Percentiles rank a stretch among this genome's conserved stretches.
phyloP scores from a whole-genome alignment of 2,113 vertebrate genomes.

The Camelus dromedarius region DNA sequence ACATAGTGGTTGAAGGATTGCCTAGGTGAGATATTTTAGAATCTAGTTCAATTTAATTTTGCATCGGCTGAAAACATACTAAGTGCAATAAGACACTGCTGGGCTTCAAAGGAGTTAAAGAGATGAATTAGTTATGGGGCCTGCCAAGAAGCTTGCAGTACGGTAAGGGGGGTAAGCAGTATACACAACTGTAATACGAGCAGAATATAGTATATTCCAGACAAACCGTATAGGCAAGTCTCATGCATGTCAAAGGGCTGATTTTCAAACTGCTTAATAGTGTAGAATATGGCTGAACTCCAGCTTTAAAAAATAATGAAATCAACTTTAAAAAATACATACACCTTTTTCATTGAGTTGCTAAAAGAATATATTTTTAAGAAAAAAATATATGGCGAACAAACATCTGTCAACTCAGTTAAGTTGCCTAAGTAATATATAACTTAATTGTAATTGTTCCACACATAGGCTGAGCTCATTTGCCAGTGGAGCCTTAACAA shows the following conservation, averaged over 20 bases:
- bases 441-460: slow-evolving; percentile 40
- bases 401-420: slow-evolving; percentile 29
- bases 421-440: slow-evolving; percentile 16
- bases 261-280: slow-evolving; percentile 33
- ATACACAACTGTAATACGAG: slow-evolving; percentile 3
- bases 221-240: background rate
- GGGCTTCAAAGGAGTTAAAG: background rate
- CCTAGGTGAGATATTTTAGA: slow-evolving; percentile 4
- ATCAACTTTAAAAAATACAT: background rate
- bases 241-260: background rate
- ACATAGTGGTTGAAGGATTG: background rate
- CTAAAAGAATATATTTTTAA: background rate
- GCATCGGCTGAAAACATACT: slow-evolving; percentile 32
- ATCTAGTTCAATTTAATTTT: slow-evolving; percentile 47
- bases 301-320: slow-evolving; percentile 18
- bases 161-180: background rate
- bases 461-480: background rate
- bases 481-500: slow-evolving; percentile 26
- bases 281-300: background rate
- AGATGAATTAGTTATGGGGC: background rate
- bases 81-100: background rate
- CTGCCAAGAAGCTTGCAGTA: background rate
- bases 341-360: slow-evolving; percentile 12
- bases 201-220: background rate
- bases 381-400: slow-evolving; percentile 17